phyloP scores from a whole-genome alignment of 2,113 vertebrate genomes.

The Coptodon bakossiorum region DNA sequence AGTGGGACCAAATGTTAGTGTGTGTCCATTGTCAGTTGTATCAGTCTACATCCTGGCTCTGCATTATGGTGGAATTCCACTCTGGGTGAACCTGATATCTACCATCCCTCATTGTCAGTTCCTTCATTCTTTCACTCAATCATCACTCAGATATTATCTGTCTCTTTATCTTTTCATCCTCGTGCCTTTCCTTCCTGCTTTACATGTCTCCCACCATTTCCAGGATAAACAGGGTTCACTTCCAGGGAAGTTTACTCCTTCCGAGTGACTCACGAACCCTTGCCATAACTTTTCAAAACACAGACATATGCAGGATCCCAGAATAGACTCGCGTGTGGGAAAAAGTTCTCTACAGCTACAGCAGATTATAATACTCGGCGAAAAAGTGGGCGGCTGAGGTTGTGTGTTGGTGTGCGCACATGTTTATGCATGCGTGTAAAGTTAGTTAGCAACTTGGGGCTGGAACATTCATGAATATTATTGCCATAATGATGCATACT shows the following conservation, averaged over 20 bases:
- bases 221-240: neutral
- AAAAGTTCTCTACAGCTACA: neutral
- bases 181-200: neutral
- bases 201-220: neutral
- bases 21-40: neutral
- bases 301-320: neutral
- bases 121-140: neutral
- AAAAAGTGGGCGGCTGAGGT: slow-evolving; percentile 4
- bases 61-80: slow-evolving; percentile 19
- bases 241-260: neutral
- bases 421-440: neutral
- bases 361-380: neutral
- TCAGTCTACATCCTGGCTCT: neutral
- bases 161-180: neutral
- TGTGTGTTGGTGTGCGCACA: neutral
- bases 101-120: neutral
- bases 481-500: neutral
- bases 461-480: neutral
- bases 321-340: slow-evolving; percentile 10
- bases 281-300: neutral
- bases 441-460: neutral
- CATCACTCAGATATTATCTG: neutral
- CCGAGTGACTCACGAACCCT: neutral
- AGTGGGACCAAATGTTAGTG: neutral
- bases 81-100: slow-evolving; percentile 3